A percentile compares a stretch with the other conserved stretches of the same genome.
These are phyloP conservation scores for Melipona beecheii DNA, from an alignment of 2,888 invertebrate genomes.

Conservation along the genomic window DNA sequence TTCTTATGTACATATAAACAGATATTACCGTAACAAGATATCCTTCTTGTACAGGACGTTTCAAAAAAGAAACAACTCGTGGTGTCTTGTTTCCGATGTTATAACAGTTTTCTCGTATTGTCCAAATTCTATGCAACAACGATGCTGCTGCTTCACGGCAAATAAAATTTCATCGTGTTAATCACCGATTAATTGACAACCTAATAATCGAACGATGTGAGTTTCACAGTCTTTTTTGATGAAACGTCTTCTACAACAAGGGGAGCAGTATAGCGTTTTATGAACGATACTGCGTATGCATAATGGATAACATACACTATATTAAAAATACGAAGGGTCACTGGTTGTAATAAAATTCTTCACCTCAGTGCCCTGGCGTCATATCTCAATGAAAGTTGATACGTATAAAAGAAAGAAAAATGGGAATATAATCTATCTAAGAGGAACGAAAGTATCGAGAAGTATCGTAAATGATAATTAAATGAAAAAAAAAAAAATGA, in stretches of 20 bases:
- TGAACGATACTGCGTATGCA: constrained; percentile 59
- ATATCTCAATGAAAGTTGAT: constrained; percentile 67
- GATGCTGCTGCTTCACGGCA: neutral
- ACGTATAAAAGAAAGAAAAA: constrained; percentile 43
- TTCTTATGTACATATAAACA: constrained; percentile 80
- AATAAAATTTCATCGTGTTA: neutral
- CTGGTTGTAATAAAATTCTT: constrained; percentile 69
- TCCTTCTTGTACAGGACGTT: constrained; percentile 64
- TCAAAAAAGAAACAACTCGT: constrained; percentile 35
- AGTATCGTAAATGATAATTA: constrained; percentile 40
- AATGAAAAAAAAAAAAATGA: constrained; percentile 12
- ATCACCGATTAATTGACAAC: neutral
- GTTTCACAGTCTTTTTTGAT: constrained; percentile 30
- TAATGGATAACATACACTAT: constrained; percentile 66
- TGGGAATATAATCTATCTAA: constrained; percentile 51
- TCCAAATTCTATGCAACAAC: neutral
- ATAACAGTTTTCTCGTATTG: too few species aligned
- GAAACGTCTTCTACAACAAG: constrained; percentile 66
- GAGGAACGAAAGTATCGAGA: constrained; percentile 64
- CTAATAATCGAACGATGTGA: neutral
- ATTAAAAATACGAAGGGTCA: constrained; percentile 73
- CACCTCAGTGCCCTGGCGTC: constrained; percentile 61
- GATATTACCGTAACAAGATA: constrained; percentile 77
- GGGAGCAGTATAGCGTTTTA: constrained; percentile 46
- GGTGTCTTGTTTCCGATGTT: neutral